These are phyloP conservation scores for Shargacucullia verbasci DNA, from an alignment of 2,888 invertebrate species.

Conservation along the genomic window DNA sequence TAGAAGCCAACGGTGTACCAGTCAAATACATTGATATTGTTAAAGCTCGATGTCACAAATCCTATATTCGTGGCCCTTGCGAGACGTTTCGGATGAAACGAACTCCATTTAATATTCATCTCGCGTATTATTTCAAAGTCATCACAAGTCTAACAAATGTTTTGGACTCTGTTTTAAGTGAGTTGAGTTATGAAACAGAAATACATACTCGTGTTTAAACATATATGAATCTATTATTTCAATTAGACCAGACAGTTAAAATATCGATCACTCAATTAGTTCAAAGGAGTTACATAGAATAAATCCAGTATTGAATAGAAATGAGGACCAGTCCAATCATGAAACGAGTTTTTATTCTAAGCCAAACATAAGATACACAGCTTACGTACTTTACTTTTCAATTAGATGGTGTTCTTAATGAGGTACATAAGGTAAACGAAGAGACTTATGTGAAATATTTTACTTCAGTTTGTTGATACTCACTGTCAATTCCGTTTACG, in stretches of 20 bases:
- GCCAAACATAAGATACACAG: conserved; percentile 24
- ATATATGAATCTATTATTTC: background rate
- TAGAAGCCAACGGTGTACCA: background rate
- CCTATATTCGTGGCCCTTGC: background rate
- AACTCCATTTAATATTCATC: conserved; percentile 23
- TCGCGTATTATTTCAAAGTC: conserved; percentile 12
- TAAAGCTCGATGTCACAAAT: conserved; percentile 5
- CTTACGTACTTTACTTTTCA: conserved; percentile 18
- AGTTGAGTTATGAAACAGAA: conserved; percentile 16
- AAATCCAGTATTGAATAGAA: conserved; percentile 11
- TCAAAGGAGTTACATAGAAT: conserved; percentile 5
- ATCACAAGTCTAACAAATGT: conserved; percentile 20
- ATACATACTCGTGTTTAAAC: background rate
- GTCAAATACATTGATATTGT: background rate
- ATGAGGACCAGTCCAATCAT: conserved; percentile 8
- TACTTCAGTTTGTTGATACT: conserved; percentile 6
- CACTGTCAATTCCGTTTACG: conserved; percentile 52
- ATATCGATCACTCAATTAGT: conserved; percentile 17
- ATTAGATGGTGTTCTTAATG: conserved; percentile 21
- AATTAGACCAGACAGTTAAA: conserved; percentile 10
- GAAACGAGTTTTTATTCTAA: conserved; percentile 16
- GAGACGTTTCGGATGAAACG: conserved; percentile 11
- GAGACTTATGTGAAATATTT: background rate
- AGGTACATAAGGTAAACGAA: conserved; percentile 2
- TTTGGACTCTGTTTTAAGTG: conserved; percentile 9